Percentiles rank a stretch among this genome's conserved stretches.
Conservation (phyloP, 64 coral and sea anemone species). For the Pocillopora damicornis region DNA sequence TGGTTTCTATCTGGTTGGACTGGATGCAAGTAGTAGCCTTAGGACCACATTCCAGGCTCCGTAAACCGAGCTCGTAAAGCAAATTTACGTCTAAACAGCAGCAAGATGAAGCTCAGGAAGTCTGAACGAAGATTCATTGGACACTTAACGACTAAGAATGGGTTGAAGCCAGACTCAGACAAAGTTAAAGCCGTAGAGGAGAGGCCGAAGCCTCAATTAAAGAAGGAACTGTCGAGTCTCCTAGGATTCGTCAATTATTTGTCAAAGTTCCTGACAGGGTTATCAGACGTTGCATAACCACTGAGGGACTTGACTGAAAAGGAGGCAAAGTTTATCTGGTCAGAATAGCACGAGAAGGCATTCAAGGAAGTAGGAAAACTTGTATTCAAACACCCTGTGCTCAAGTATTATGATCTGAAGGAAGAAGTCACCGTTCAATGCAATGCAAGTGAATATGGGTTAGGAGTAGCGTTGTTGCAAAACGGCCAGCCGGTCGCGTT, state of each 20-base stretch:
- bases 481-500: neutral
- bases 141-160: constrained; percentile 38
- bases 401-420: neutral
- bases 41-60: constrained; percentile 28
- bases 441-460: neutral
- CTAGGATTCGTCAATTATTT: constrained; percentile 48
- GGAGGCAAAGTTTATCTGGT: constrained; percentile 22
- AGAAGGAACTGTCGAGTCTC: constrained; percentile 19
- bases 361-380: neutral
- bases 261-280: constrained; percentile 21
- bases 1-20: constrained; percentile 48
- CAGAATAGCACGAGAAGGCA: constrained; percentile 33
- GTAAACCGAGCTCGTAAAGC: neutral
- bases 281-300: constrained; percentile 14
- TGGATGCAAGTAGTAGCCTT: constrained; percentile 16
- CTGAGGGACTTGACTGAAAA: constrained; percentile 28
- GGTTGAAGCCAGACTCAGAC: constrained; percentile 52
- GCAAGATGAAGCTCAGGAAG: constrained; percentile 35
- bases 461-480: neutral
- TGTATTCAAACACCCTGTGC: constrained; percentile 12
- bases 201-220: constrained; percentile 21
- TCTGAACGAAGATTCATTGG: constrained; percentile 47
- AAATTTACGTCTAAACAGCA: constrained; percentile 42
- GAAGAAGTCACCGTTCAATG: constrained; percentile 3
- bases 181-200: constrained; percentile 33